Base-by-base conservation (phyloP, 2,113 vertebrate species). In the Nymphicus hollandicus region DNA sequence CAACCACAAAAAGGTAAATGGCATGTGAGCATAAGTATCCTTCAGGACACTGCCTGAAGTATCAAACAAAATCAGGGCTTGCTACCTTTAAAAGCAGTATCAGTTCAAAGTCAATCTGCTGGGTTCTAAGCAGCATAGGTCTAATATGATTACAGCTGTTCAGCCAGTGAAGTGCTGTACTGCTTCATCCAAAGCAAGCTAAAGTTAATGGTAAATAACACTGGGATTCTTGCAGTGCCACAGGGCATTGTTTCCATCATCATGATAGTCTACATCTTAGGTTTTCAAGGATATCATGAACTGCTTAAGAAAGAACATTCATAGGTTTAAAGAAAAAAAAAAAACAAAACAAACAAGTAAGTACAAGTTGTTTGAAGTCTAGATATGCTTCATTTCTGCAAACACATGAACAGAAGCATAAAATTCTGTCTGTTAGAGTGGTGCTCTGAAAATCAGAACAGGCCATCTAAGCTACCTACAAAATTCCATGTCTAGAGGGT, bases 1-100 rank as follows among this genome's bases (percentile, higher is more conserved):
- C 8, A 18, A 58, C 11, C 28, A 50, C 0, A 0, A 77, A 22
- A 73, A 73, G 2, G 9, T 2, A 64, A 33, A 27, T 4, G 12
- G 20, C 23, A 47, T 1, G 5, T 27, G 27, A 63, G 7, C 23
- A 35, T 5, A 44, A 1, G 1, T 44, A 46, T 50, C 17, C 46
- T 89, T 69, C 23, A 53, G 50, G n/a, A 66, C 20, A 27, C 23
- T 33, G 37, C 33, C n/a, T 11, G 20, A 78, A 33, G 23, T 65
- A 47, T 53, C 71, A 53, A 9, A 63, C 23, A 35, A 31, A 53
- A 20, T 60, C 46, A 73, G n/a, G 60, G 52, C 17, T 39, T 65
- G 22, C 43, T 27, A 18, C 27, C 35, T 61, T 53, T 68, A 47
- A 79, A 77, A 68, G n/a, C 31, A 58, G 13, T 10, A 9, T n/a